Base-by-base conservation (phyloP, 2,888 invertebrate species). In the Lordiphosa andalusiaca region DNA sequence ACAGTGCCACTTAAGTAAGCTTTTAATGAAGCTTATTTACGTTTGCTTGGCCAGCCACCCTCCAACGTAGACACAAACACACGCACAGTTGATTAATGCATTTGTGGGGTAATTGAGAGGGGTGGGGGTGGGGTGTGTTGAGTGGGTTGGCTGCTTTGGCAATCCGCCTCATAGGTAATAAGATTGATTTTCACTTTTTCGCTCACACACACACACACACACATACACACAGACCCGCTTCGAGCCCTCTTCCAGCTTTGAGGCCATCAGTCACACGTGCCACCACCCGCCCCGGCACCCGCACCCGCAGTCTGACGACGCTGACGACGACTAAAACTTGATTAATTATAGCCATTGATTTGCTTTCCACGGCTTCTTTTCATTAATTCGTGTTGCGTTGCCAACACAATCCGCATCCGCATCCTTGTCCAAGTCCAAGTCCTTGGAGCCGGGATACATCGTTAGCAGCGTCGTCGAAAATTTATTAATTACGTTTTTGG, bases 401-500 rank as follows among this genome's bases (percentile, higher is more conserved):
- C 59, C 69, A 71, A 51, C 42, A 44, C 42, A 44, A 30, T 42
- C 16, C 44, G 33, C 44, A 44, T 33, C 13, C 30, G 10, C 6
- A 4, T 19, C 3, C 19, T 19, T 19, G 19, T 19, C 19, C 19
- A 19, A 19, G 25, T 12, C 41, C 30, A 12, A 12, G 44, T 41
- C 49, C 57, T n/a, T 23, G n/a, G 6, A 7, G 23, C n/a, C 10
- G 48, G 3, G n/a, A 13, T 12, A 9, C 16, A 36, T 35, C 50
- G 49, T 21, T n/a, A 25, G 64, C 76, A 57, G 58, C 68, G 80
- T 68, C 44, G 44, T 44, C 44, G 83, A 87, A 87, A 87, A 85
- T 86, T 85, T 87, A 87, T 87, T 87, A 87, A 88, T 88, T 87
- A 88, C 85, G 75, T 87, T 81, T 72, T 85, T 80, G 84, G 73